Conservation (phyloP, 2,113 vertebrate genomes). For the Laticauda colubrina region DNA sequence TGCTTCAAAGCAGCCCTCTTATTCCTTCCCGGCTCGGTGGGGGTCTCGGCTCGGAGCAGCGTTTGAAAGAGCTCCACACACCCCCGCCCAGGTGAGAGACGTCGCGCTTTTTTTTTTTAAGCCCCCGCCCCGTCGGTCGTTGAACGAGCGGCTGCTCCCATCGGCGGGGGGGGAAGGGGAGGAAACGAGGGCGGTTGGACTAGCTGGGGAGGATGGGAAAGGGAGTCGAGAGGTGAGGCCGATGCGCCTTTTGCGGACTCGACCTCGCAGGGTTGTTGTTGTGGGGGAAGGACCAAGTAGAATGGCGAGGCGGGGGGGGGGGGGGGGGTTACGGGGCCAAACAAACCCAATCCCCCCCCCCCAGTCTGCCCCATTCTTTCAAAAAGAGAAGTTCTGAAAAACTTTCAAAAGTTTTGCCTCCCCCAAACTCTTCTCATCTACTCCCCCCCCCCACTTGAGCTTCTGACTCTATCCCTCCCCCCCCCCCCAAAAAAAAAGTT, state of each 20-base stretch:
- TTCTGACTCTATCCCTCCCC: neutral
- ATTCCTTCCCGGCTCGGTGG: neutral
- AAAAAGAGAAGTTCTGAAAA: too few species aligned
- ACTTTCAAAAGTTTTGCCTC: too few species aligned
- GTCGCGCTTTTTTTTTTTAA: neutral
- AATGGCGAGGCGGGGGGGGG: too few species aligned
- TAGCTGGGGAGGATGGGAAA: neutral
- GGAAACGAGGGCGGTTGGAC: neutral
- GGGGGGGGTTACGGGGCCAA: too few species aligned
- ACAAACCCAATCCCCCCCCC: fast-evolving
- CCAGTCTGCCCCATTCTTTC: neutral
- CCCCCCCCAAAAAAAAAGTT: too few species aligned
- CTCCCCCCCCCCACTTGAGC: neutral
- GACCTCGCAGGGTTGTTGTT: neutral
- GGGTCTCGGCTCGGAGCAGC: neutral
- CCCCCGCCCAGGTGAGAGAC: neutral
- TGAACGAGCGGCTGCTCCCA: neutral
- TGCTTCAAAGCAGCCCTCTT: neutral
- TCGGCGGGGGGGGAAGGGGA: neutral
- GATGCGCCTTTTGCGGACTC: neutral
- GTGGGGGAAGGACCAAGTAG: neutral
- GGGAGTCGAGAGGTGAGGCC: neutral
- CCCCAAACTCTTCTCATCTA: too few species aligned
- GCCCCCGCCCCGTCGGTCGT: neutral
- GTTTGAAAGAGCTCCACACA: neutral